Base-by-base conservation (phyloP, 2,113 vertebrate species). In the Oryzias javanicus region DNA sequence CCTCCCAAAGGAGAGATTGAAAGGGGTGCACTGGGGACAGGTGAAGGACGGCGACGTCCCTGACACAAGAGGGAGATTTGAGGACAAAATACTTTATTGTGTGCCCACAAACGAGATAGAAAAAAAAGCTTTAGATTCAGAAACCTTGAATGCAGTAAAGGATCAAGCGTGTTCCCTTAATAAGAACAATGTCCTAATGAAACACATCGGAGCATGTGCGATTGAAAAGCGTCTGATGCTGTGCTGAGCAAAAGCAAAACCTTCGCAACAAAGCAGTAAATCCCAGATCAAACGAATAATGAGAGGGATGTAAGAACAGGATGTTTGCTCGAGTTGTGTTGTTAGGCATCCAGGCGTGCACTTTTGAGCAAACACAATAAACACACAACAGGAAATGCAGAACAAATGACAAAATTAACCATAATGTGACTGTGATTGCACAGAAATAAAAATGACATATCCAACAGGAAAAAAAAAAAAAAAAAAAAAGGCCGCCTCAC, bases 31-130 rank as follows among this genome's bases (percentile, higher is more conserved):
- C 91, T 92, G 86, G 79, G 87, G 85, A 90, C 90, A 93, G 89
- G 91, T 93, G 74, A 86, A 93, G 91, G 90, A 91, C 87, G 88
- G 85, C 76, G 90, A 70, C 88, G 87, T 87, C 89, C 88, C 89
- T 88, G 88, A 91, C 80, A 81, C 90, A 84, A 86, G n/a, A 61
- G 56, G 72, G 67, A 89, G 42, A 55, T 91, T 88, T 91, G 89
- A 79, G 87, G 82, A 88, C 85, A 89, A 88, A 92, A 86, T 84
- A 82, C 89, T 80, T 2, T 72, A 75, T 54, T 60, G 83, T 60
- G 63, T 55, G 19, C 12, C 78, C 66, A 75, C 69, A 78, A 22
- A 76, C 87, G 80, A 83, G 89, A 42, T 6, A 41, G 74, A 91
- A 90, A 92, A 27, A 27, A 78, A 84, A 92, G 91, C 82, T 82